Evolutionary conservation across 1,140 invertebrate genomes (phyloP), one percentile per base, ranked within the genome.

Genomic region (Brachionus rubens): DNA sequence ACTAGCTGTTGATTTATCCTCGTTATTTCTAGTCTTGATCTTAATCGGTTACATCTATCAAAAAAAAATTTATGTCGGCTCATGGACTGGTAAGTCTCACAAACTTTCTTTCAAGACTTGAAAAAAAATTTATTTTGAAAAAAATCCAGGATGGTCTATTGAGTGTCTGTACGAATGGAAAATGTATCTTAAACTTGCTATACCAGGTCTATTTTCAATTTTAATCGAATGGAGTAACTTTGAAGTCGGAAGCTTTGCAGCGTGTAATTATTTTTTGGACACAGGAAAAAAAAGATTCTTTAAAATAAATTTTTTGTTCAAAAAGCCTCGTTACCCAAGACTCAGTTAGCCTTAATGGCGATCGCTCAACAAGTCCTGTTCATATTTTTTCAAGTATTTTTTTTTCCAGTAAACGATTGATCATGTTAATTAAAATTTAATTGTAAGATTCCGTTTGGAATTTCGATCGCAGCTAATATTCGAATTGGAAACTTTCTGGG

Each of bases 121-220:
- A 52, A 2, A 26, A 16, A 19, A 4, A 24, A 52, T 26, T 52
- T 26, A 21, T 4, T 48, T 19, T 19, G 21, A 19, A 19, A 10
- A 48, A 10, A 19, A 19, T 48, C 24, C 3, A 59, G 54, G 76
- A 24, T 68, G 56, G 62, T 70, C 43, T 41, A 21, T 47, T 33
- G 76, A 70, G 40, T 67, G 19, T 10, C 41, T 77, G 3, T 48
- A 47, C 16, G 62, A 70, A 12, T 77, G 76, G 76, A 52, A 16
- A 40, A 16, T 40, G 30, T 77, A 52, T 28, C 19, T 77, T 12
- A 68, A 21, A 56, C 24, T 77, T 19, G 59, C 76, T 10, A 59
- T 77, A 26, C 76, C 76, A 14, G 76, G 76, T 26, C 19, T 77
- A 21, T 76, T 76, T 48, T 56, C 40, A 0, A 62, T 76, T 16